phyloP scores from a whole-genome alignment of 2,113 vertebrate species.

The Psilopsiagon aymara region DNA sequence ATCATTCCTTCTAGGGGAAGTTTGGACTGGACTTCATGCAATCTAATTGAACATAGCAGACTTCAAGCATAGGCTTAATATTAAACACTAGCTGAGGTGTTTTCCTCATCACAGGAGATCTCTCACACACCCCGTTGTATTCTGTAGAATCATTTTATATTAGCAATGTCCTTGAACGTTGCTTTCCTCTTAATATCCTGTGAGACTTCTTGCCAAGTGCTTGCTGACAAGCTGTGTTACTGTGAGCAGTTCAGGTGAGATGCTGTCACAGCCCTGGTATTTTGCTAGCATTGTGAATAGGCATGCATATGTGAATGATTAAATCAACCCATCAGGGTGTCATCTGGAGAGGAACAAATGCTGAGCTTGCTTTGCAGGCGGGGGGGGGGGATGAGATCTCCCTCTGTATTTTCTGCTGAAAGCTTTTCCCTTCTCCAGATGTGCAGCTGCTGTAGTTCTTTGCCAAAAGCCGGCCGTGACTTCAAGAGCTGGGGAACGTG shows the following conservation, averaged over 20 bases:
- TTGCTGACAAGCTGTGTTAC: background rate
- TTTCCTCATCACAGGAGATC: background rate
- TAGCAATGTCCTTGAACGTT: background rate
- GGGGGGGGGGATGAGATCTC: conserved; percentile 3
- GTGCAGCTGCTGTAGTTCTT: conserved; percentile 45
- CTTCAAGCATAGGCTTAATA: background rate
- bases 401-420: conserved; percentile 17
- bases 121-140: background rate
- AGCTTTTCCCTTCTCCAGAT: conserved; percentile 55
- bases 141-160: background rate
- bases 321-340: conserved; percentile 68
- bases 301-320: conserved; percentile 51
- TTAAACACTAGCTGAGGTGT: background rate
- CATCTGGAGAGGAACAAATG: conserved; percentile 47
- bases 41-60: background rate
- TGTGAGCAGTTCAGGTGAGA: conserved; percentile 47
- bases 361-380: conserved; percentile 24
- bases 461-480: conserved; percentile 38
- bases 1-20: background rate
- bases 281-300: background rate
- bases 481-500: background rate
- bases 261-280: conserved; percentile 44
- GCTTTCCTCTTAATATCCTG: background rate
- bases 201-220: background rate
- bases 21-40: background rate